Conservation (phyloP, 2,113 vertebrate species). For the Nipponia nippon region DNA sequence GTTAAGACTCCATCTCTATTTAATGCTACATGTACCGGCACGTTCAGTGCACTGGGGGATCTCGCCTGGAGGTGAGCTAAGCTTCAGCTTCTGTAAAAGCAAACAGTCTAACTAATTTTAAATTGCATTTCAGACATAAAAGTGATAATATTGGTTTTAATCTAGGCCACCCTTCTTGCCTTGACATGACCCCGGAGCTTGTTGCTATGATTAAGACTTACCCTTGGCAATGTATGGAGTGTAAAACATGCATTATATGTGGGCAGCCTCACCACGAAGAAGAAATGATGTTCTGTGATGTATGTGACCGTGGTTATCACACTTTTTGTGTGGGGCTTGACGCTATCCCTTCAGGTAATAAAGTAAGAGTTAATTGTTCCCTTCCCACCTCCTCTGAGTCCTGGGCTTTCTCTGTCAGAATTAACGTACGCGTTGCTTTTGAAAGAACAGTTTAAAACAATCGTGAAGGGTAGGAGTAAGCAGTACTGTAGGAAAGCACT, state of each 20-base stretch:
- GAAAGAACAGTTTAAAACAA: background rate
- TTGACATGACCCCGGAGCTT: slow-evolving; percentile 92
- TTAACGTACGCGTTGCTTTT: background rate
- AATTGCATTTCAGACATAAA: slow-evolving; percentile 21
- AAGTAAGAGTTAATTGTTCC: background rate
- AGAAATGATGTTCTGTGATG: slow-evolving; percentile 99
- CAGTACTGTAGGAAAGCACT: background rate
- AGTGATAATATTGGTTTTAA: slow-evolving; percentile 71
- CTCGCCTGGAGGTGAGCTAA: background rate
- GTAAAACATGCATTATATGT: slow-evolving; percentile 95
- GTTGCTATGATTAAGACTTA: slow-evolving; percentile 94
- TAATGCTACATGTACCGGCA: background rate
- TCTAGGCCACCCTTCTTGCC: slow-evolving; percentile 95
- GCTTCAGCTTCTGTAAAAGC: background rate
- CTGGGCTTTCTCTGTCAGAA: background rate
- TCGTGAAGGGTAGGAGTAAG: background rate
- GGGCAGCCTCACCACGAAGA: slow-evolving; percentile 97
- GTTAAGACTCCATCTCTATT: background rate
- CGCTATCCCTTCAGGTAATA: slow-evolving; percentile 91
- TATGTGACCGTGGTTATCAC: slow-evolving; percentile 96
- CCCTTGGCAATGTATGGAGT: slow-evolving; percentile 99
- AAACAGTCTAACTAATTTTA: background rate
- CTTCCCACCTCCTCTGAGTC: background rate
- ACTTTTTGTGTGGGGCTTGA: slow-evolving; percentile 97
- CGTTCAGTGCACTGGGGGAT: background rate